Percentiles rank a stretch among this genome's conserved stretches.
Evolutionary conservation across 2,797 vertebrate species (phyloP).

Genomic region (Melanotaenia boesemani): DNA sequence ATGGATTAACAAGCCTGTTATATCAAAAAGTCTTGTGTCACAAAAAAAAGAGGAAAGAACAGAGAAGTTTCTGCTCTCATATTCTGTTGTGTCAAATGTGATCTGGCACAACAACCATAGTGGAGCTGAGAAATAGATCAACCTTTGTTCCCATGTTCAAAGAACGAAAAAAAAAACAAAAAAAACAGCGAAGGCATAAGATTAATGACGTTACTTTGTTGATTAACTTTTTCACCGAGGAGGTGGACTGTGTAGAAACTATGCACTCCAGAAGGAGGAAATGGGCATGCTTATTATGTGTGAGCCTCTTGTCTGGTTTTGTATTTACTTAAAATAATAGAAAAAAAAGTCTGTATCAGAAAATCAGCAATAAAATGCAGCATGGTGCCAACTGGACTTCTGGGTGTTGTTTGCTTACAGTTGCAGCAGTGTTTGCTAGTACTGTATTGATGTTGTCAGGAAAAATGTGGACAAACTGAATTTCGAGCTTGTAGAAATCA

Average conservation of each 20-base stretch:
- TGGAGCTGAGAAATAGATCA: constrained; percentile 43
- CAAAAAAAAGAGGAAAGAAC: constrained; percentile 3
- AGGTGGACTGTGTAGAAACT: constrained; percentile 82
- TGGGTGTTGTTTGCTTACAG: constrained; percentile 35
- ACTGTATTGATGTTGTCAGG: background rate
- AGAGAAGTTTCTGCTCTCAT: constrained; percentile 16
- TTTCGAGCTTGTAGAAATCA: background rate
- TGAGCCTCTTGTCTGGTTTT: constrained; percentile 85
- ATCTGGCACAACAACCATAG: constrained; percentile 14
- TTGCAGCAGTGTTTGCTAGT: background rate
- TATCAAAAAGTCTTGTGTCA: background rate
- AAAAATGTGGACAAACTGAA: background rate
- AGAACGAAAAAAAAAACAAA: background rate
- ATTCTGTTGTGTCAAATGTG: constrained; percentile 31
- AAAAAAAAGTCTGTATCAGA: constrained; percentile 71
- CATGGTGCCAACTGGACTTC: constrained; percentile 84
- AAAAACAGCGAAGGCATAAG: constrained; percentile 33
- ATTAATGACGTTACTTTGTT: constrained; percentile 58
- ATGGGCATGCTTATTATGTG: constrained; percentile 80
- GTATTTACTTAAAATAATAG: constrained; percentile 69
- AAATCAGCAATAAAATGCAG: constrained; percentile 89
- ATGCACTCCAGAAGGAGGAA: constrained; percentile 86
- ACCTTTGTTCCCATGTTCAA: constrained; percentile 54
- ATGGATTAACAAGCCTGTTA: background rate
- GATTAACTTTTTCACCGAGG: constrained; percentile 70